Percentiles rank a stretch among this genome's conserved stretches.
phyloP scores from a whole-genome alignment of 2,888 invertebrate genomes.

The Pachliopta kotzebuea region DNA sequence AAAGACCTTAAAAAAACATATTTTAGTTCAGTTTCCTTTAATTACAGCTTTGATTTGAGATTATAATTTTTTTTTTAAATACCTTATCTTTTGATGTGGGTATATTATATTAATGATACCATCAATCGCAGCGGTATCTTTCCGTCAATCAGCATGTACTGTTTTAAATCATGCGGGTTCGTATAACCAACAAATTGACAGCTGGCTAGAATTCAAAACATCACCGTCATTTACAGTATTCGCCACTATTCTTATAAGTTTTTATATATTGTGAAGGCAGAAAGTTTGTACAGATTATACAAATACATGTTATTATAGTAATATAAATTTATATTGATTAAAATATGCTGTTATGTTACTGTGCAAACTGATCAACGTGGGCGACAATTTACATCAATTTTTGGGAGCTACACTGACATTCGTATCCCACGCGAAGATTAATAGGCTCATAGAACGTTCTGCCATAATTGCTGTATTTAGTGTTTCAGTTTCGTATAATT shows the following conservation, averaged over 20 bases:
- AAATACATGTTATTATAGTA: background rate
- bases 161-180: background rate
- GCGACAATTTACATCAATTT: slow-evolving; percentile 34
- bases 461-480: slow-evolving; percentile 3
- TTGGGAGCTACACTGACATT: slow-evolving; percentile 30
- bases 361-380: slow-evolving; percentile 22
- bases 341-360: background rate
- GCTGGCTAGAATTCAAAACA: background rate
- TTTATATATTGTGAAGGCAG: background rate
- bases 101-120: background rate
- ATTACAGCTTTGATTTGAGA: too few relatives aligned
- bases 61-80: too few relatives aligned
- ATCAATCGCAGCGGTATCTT: background rate
- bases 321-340: background rate
- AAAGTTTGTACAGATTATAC: background rate
- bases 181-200: background rate
- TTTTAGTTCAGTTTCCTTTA: too few relatives aligned
- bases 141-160: slow-evolving; percentile 5
- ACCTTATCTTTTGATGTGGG: too few relatives aligned
- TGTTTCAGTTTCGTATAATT: background rate
- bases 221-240: background rate
- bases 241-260: background rate
- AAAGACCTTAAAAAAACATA: background rate
- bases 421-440: slow-evolving; percentile 30
- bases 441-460: slow-evolving; percentile 10